phyloP scores from a whole-genome alignment of 2,113 vertebrate species.

The Anhinga rufa region DNA sequence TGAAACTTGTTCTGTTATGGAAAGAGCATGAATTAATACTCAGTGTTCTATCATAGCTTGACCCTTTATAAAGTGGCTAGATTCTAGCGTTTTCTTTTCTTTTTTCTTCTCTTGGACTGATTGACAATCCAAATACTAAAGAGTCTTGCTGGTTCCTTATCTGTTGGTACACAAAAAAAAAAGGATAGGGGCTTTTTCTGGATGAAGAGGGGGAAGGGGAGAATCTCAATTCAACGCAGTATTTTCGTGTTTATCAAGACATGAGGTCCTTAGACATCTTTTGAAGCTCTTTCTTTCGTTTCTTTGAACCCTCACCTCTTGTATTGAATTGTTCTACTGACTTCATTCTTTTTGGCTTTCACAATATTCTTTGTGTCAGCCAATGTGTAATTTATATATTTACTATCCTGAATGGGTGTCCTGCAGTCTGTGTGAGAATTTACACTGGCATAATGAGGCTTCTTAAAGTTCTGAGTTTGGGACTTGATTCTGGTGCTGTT shows the following conservation, averaged over 20 bases:
- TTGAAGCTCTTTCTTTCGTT: background rate
- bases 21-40: background rate
- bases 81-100: background rate
- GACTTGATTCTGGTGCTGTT: background rate
- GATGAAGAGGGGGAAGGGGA: background rate
- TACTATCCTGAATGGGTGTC: background rate
- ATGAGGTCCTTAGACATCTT: background rate
- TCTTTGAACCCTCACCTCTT: background rate
- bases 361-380: background rate
- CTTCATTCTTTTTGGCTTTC: background rate
- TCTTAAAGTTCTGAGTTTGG: background rate
- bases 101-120: background rate
- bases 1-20: background rate
- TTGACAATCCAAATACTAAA: background rate
- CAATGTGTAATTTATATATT: background rate
- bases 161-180: background rate
- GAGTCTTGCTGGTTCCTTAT: background rate
- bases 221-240: background rate
- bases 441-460: background rate
- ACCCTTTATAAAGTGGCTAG: background rate
- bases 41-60: background rate
- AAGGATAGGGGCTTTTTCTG: background rate
- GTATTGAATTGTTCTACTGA: background rate
- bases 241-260: background rate
- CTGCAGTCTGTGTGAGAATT: background rate